phyloP scores from a whole-genome alignment of 2,888 invertebrate species.

The Cecidostiba fungosa region DNA sequence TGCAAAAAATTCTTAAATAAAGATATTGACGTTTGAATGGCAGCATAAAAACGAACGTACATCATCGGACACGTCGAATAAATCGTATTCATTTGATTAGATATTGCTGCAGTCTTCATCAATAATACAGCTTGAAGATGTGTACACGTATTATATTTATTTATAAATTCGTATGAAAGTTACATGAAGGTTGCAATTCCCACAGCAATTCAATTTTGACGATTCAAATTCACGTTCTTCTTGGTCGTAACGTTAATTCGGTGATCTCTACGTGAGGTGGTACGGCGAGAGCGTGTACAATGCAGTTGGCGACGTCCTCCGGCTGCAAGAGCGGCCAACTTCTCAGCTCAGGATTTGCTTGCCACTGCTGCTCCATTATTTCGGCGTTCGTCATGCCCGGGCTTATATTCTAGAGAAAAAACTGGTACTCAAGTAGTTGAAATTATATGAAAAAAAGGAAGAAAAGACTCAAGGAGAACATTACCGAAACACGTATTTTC shows the following conservation, averaged over 20 bases:
- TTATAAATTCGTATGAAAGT: too few relatives aligned
- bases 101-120: too few relatives aligned
- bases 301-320: not conserved
- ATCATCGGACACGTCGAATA: too few relatives aligned
- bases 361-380: not conserved
- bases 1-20: too few relatives aligned
- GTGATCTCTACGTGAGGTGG: slow-evolving; percentile 32
- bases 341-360: not conserved
- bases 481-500: slow-evolving; percentile 2
- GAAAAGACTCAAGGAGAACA: not conserved
- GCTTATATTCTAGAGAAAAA: slow-evolving; percentile 19
- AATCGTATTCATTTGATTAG: too few relatives aligned
- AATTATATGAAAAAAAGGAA: not conserved
- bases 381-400: slow-evolving; percentile 10
- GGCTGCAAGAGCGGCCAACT: not conserved
- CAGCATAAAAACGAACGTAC: too few relatives aligned
- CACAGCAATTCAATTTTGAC: too few relatives aligned
- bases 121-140: too few relatives aligned
- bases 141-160: too few relatives aligned
- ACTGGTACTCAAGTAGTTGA: too few relatives aligned
- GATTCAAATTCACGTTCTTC: not conserved
- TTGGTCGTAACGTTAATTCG: slow-evolving; percentile 15
- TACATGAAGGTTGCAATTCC: too few relatives aligned
- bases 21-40: too few relatives aligned
- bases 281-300: not conserved